Percentiles rank a stretch among this genome's conserved stretches.
Conservation (phyloP, 2,888 invertebrate species). For the Kryphioiulus occultus region DNA sequence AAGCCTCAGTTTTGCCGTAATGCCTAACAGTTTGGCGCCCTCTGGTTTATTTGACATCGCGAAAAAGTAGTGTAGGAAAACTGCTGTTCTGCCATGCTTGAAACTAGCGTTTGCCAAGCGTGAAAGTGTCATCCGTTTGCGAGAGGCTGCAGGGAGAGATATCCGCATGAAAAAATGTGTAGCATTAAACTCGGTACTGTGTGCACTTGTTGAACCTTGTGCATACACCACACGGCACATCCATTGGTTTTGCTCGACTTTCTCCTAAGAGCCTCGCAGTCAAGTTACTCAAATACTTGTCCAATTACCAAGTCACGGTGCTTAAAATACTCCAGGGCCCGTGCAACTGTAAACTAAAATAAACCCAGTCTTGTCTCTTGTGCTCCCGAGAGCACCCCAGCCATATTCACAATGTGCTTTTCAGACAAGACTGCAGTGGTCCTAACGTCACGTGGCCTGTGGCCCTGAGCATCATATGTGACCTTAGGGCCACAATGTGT, state of each 20-base stretch:
- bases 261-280: background rate
- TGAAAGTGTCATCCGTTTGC: background rate
- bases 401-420: no score
- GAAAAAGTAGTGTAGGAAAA: background rate
- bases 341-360: no score
- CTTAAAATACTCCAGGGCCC: no score
- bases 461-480: no score
- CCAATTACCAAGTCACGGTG: background rate
- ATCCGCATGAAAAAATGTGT: background rate
- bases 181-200: background rate
- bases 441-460: no score
- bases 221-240: no score
- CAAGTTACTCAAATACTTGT: background rate
- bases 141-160: background rate
- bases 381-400: no score
- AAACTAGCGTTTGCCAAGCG: background rate
- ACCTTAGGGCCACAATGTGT: no score
- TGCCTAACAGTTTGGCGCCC: background rate
- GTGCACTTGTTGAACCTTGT: background rate
- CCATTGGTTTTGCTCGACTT: background rate
- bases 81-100: conserved; percentile 5
- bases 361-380: no score
- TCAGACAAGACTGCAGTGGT: no score
- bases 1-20: background rate
- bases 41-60: background rate